Conservation (phyloP, 2,113 vertebrate species). For the Daubentonia madagascariensis region DNA sequence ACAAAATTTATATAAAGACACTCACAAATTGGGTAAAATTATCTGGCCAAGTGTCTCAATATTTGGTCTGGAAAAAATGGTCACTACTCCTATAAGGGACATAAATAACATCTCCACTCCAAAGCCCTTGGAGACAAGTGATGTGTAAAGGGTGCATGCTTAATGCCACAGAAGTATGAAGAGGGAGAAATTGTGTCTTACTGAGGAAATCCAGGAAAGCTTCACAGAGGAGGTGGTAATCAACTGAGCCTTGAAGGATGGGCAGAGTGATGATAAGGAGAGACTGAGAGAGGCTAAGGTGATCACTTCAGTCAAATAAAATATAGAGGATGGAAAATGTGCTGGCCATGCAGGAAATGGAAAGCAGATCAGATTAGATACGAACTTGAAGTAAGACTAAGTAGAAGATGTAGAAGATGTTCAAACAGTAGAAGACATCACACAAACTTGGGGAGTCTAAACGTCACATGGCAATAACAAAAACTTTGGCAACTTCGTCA, state of each 20-base stretch:
- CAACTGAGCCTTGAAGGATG: background rate
- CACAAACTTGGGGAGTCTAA: background rate
- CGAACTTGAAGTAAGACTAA: background rate
- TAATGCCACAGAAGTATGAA: background rate
- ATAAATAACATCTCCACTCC: background rate
- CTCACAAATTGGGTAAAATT: background rate
- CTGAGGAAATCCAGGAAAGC: background rate
- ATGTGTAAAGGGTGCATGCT: background rate
- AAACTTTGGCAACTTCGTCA: no score
- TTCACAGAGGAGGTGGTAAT: background rate
- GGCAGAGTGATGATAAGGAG: background rate
- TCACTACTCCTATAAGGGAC: background rate
- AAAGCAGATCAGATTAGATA: background rate
- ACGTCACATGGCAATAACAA: background rate
- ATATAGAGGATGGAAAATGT: background rate
- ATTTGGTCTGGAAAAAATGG: background rate
- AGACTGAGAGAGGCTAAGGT: background rate
- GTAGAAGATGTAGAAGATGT: no score
- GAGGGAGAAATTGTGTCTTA: background rate
- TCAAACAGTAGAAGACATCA: background rate
- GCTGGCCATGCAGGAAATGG: background rate
- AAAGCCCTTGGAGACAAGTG: background rate
- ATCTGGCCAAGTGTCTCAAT: background rate
- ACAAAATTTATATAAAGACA: background rate
- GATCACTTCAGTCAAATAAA: background rate